phyloP scores from a whole-genome alignment of 2,888 invertebrate genomes.

The Melanophora roralis region DNA sequence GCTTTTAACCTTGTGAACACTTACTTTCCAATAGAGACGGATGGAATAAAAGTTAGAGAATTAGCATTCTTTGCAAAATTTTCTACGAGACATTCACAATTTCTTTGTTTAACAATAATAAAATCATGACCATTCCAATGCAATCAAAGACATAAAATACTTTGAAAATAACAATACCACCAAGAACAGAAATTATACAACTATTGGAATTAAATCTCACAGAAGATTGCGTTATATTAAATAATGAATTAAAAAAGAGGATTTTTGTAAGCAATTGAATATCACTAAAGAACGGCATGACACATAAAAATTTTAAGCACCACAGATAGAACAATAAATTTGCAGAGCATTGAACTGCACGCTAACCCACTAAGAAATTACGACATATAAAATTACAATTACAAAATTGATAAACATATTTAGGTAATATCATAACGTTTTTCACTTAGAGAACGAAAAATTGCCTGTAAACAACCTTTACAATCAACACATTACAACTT shows the following conservation, averaged over 20 bases:
- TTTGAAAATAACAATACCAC: constrained; percentile 18
- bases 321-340: background rate
- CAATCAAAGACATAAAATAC: too few relatives aligned
- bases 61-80: constrained; percentile 33
- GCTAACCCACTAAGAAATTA: constrained; percentile 1
- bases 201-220: background rate
- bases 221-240: constrained; percentile 16
- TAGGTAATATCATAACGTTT: constrained; percentile 5
- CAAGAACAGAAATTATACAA: background rate
- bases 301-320: constrained; percentile 24
- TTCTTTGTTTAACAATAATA: too few relatives aligned
- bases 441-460: constrained; percentile 7
- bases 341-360: constrained; percentile 15
- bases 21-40: constrained; percentile 27
- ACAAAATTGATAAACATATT: background rate
- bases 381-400: background rate
- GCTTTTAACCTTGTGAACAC: background rate
- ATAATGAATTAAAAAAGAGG: constrained; percentile 11
- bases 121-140: too few relatives aligned
- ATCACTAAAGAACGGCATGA: constrained; percentile 26
- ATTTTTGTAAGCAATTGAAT: constrained; percentile 25
- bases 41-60: constrained; percentile 42
- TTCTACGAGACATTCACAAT: constrained; percentile 34
- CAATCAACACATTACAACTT: background rate
- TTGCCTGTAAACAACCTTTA: background rate